Evolutionary conservation across 2,797 vertebrate genomes (phyloP).

Genomic region (Nothura maculosa): DNA sequence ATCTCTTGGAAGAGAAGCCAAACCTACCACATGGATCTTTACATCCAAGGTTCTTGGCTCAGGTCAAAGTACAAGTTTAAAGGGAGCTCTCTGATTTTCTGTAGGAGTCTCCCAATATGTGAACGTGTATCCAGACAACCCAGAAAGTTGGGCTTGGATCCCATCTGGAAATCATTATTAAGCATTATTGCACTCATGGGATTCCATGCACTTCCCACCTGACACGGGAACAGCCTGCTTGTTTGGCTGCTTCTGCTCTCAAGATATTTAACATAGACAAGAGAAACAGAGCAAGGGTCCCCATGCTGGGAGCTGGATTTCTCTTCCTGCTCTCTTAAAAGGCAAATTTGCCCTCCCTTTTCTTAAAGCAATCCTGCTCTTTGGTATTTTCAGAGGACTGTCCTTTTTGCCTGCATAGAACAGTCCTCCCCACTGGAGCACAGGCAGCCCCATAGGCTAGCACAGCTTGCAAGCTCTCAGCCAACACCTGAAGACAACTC

Average conservation of each 20-base stretch:
- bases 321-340: background rate
- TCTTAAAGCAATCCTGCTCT: background rate
- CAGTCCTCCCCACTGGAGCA: fast-evolving
- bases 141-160: background rate
- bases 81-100: background rate
- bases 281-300: background rate
- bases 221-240: conserved; percentile 34
- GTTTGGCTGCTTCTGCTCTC: conserved; percentile 18
- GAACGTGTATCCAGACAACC: background rate
- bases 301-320: background rate
- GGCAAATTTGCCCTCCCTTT: background rate
- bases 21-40: conserved; percentile 25
- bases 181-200: conserved; percentile 17
- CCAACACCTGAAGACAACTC: background rate
- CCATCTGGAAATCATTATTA: conserved; percentile 49
- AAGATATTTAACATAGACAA: background rate
- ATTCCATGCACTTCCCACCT: conserved; percentile 40
- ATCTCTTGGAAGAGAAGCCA: background rate
- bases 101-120: background rate
- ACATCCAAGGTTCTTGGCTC: background rate
- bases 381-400: background rate
- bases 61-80: conserved; percentile 1
- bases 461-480: background rate
- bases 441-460: fast-evolving
- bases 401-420: fast-evolving